Evolutionary conservation across 1,140 invertebrate species (phyloP).

Genomic region (Augochlora pura): DNA sequence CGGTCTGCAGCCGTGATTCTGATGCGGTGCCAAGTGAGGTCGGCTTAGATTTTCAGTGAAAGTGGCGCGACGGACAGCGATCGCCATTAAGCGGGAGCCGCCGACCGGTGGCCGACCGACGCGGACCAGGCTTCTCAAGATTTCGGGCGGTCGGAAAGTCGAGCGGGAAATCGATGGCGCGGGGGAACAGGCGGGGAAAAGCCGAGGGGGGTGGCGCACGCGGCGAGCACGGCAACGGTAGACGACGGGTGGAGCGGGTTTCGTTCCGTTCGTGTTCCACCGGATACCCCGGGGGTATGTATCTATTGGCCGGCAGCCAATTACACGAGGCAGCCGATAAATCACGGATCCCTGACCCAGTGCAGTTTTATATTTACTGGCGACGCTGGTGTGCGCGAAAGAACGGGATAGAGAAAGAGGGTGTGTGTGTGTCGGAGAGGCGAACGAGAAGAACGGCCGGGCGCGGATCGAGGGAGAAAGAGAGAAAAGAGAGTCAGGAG

Average conservation of each 20-base stretch:
- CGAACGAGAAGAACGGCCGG: too few species aligned
- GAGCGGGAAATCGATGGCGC: too few species aligned
- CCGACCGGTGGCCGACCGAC: too few species aligned
- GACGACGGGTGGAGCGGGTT: not conserved
- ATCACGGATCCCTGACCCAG: constrained; percentile 80
- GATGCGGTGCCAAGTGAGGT: constrained; percentile 45
- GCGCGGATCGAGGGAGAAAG: too few species aligned
- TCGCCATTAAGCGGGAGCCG: not conserved
- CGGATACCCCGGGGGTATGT: constrained; percentile 57
- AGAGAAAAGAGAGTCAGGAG: not conserved
- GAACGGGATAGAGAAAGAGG: constrained; percentile 9
- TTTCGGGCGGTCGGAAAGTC: too few species aligned
- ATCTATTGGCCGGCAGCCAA: constrained; percentile 76
- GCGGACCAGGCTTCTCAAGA: too few species aligned
- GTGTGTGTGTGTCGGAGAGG: not conserved
- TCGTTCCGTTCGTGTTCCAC: constrained; percentile 44
- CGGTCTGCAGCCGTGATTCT: constrained; percentile 35
- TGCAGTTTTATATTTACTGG: constrained; percentile 79
- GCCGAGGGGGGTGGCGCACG: not conserved
- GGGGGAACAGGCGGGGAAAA: too few species aligned
- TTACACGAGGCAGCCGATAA: constrained; percentile 76
- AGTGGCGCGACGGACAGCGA: constrained; percentile 20
- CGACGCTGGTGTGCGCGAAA: constrained; percentile 39
- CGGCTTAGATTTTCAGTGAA: constrained; percentile 48
- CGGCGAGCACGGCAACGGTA: not conserved